These are phyloP conservation scores for Popillia japonica DNA, from an alignment of 1,140 invertebrate genomes.

Conservation along the genomic window DNA sequence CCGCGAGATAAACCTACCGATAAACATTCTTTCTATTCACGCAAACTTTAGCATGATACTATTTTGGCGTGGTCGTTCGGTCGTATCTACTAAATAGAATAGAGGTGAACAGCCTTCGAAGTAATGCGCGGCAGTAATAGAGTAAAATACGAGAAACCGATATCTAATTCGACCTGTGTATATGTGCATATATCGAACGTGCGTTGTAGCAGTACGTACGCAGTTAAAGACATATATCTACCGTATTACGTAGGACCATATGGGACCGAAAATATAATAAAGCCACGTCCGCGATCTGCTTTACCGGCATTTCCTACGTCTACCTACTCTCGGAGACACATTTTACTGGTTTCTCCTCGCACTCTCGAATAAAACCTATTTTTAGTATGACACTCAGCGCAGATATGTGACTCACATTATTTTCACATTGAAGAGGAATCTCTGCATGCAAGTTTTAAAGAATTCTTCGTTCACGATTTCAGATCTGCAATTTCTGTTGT, in stretches of 20 bases:
- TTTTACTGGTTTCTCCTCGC: not conserved
- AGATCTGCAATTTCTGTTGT: not conserved
- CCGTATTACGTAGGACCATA: not conserved
- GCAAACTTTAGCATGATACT: not conserved
- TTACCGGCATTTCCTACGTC: not conserved
- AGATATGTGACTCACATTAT: slow-evolving; percentile 26
- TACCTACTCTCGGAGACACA: slow-evolving; percentile 14
- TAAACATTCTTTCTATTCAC: not conserved
- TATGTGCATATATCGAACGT: not conserved
- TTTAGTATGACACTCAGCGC: slow-evolving; percentile 23
- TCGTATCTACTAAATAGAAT: not conserved
- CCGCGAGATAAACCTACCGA: not conserved
- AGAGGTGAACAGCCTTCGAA: slow-evolving; percentile 28
- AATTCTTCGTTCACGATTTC: not conserved
- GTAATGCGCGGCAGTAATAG: not conserved
- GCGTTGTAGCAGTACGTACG: not conserved
- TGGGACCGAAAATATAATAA: not conserved
- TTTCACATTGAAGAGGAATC: slow-evolving; percentile 21
- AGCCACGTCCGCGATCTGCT: slow-evolving; percentile 1
- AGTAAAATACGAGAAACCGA: not conserved
- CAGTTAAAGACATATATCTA: not conserved
- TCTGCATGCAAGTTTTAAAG: not conserved
- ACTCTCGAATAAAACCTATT: slow-evolving; percentile 22
- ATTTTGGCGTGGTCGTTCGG: not conserved
- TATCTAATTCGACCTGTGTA: not conserved